Base-by-base conservation (phyloP, 1,140 invertebrate genomes). In the Teleogryllus occipitalis region DNA sequence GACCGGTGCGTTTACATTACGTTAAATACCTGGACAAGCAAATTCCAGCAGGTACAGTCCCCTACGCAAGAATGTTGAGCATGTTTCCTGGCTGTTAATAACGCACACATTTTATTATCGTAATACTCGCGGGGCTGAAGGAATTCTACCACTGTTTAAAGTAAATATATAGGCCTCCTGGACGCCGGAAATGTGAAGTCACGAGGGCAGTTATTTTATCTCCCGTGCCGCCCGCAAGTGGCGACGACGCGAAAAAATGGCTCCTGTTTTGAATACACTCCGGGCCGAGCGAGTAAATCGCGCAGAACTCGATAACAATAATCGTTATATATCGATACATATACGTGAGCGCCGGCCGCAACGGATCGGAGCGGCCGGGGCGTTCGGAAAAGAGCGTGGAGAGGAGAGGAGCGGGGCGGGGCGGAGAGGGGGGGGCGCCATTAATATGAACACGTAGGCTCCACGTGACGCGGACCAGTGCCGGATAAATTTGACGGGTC, bases 11-110 rank as follows among this genome's bases (percentile, higher is more conserved):
- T 65, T 65, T 65, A 65, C 54, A 65, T 65, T 14, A 65, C 54
- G 54, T 65, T 65, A 65, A 65, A 65, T 65, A 65, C 54, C 54
- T 65, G 54, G 54, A 65, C 54, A 65, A 65, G 54, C 54, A 65
- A 65, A 65, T 65, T 65, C 54, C 54, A 65, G 54, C 54, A 65
- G 54, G 54, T 65, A 65, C 54, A 65, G 54, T 65, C 54, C 18
- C 10, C 10, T 65, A 65, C 10, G 10, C 54, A 65, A 65, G 54
- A 65, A 65, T 65, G 54, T 65, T 3, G 54, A 65, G 54, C 54
- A 18, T 7, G 54, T 18, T 65, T 65, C 18, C 54, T 14, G 54
- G 18, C 54, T 65, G 54, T 65, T 65, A 65, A 65, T 65, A 65
- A 65, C 54, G 18, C 54, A 18, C 54, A 18, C 54, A 65, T 65